Percentiles rank a stretch among this genome's conserved stretches.
These are phyloP conservation scores for Vicugna pacos DNA, from an alignment of 2,113 vertebrate species.

Conservation along the genomic window DNA sequence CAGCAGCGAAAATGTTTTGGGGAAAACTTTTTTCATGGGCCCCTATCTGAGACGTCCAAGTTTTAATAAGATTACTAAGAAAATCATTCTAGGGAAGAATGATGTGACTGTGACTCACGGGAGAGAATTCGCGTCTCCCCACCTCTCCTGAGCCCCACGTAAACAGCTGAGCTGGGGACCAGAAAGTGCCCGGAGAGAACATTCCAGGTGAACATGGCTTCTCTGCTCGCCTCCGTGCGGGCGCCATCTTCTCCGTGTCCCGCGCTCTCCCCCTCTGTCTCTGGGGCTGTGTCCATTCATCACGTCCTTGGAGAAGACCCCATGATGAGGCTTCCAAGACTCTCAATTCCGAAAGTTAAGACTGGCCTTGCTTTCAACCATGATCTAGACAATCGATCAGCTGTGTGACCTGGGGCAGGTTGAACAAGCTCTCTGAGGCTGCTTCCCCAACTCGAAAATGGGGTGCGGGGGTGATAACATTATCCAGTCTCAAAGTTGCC, in stretches of 20 bases:
- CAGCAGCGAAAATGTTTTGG: constrained; percentile 21
- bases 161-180: not conserved
- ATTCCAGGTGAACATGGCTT: rapidly evolving
- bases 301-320: not conserved
- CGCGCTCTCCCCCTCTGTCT: not conserved
- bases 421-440: not conserved
- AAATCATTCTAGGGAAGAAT: constrained; percentile 18
- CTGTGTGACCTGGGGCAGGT: not conserved
- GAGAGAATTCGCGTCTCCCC: not conserved
- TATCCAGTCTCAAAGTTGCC: rapidly evolving
- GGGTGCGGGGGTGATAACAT: not conserved
- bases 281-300: not conserved
- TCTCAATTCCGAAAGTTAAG: not conserved
- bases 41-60: constrained; percentile 42
- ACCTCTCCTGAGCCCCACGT: not conserved
- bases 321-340: too few species aligned
- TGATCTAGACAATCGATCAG: not conserved
- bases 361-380: not conserved
- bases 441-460: not conserved
- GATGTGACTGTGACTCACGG: not conserved
- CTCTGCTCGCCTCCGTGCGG: not conserved
- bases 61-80: constrained; percentile 68
- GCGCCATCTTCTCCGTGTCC: not conserved
- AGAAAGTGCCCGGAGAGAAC: not conserved
- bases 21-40: not conserved